phyloP scores from a whole-genome alignment of 53 echinoderm and acorn worm genomes.

The Holothuria leucospilota region DNA sequence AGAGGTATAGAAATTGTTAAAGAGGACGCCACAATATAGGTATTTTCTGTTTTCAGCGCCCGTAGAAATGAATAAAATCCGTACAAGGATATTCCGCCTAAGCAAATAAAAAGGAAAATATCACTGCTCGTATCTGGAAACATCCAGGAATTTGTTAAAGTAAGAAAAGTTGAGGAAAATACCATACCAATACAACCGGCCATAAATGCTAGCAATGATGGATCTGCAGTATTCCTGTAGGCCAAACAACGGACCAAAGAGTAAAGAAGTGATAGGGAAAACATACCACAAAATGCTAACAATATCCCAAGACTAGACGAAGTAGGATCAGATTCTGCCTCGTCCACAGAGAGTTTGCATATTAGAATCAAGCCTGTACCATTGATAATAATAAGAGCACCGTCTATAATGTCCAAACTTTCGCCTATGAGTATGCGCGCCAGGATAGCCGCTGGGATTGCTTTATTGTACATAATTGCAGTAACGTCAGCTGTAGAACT shows the following conservation, averaged over 20 bases:
- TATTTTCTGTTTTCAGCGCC: slow-evolving; percentile 6
- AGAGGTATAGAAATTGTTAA: neutral
- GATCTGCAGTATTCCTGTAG: neutral
- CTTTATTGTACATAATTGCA: slow-evolving; percentile 7
- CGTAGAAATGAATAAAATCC: neutral
- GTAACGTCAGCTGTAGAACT: neutral
- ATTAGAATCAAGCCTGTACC: neutral
- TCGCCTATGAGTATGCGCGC: neutral
- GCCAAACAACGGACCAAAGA: neutral
- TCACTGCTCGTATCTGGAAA: neutral
- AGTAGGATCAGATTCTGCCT: neutral
- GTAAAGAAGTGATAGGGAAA: neutral
- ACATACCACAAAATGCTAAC: neutral
- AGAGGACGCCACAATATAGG: neutral
- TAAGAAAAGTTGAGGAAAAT: neutral
- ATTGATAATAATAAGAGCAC: neutral
- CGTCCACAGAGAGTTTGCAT: neutral
- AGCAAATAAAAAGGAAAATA: neutral
- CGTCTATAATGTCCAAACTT: neutral
- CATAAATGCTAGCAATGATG: neutral
- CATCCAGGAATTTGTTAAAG: neutral
- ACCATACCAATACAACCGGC: neutral
- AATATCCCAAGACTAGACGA: neutral
- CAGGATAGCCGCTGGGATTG: neutral
- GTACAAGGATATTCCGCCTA: neutral